Evolutionary conservation across 2,113 vertebrate genomes (phyloP), one percentile per base, ranked within the genome.

Genomic region (Centropristis striata): DNA sequence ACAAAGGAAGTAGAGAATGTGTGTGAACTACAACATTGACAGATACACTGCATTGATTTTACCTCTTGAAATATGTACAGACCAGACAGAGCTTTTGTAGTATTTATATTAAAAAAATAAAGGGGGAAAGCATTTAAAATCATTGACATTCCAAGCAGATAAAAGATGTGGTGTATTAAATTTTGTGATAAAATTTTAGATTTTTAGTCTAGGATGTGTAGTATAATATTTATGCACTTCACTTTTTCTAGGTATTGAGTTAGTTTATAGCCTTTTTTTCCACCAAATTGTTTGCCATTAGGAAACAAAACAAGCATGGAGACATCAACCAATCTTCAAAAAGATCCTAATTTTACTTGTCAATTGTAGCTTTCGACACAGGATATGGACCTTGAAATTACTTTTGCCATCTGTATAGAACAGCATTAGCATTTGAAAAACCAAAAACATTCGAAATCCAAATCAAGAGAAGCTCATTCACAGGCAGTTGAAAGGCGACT

Each of bases 381-480:
- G 81, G 71, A 88, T 66, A 60, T 44, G 23, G 73, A 88, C 86
- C 90, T 90, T 92, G 88, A 92, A 92, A 92, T 90, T 61, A 83
- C 86, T 87, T 88, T 70, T 90, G 88, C 87, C 88, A 94, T 90
- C 81, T 92, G 81, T 87, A 84, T 86, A 68, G 84, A 76, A 5
- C 3, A 2, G 55, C 81, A 94, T 92, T 93, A 88, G 88, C 91
- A 93, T 92, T 90, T 90, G 82, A 93, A 93, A 87, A 87, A 68
- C 47, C 76, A 25, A 81, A 77, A 75, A 81, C 73, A 85, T 84
- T 87, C 59, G 73, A 75, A 44, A 63, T 46, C 71, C 86, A 86
- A 88, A 89, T 83, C 79, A 53, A 76, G 61, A 75, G 83, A 21
- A 77, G 67, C 86, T 79, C 81, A 85, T 92, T 92, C 86, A 85